Base-by-base conservation (phyloP, 2,888 invertebrate species). In the Cantharis lateralis region DNA sequence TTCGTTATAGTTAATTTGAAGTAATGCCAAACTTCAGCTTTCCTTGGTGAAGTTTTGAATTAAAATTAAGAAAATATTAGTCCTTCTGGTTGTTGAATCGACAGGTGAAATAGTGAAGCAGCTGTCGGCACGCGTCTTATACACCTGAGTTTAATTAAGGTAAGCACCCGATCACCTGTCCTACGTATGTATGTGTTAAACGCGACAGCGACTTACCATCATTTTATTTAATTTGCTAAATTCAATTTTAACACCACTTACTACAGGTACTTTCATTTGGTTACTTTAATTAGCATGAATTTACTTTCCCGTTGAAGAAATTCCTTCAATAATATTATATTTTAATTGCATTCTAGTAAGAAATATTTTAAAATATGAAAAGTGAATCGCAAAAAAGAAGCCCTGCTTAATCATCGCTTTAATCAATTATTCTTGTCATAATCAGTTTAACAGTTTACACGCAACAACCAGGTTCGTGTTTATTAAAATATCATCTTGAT, bases 131-230 rank as follows among this genome's bases (percentile, higher is more conserved):
- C 87, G 87, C 86, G 87, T 84, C 85, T 84, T 82, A 80, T 85
- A 86, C 87, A 87, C 87, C 87, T 87, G 87, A 87, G 82, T 82
- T 83, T 86, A 87, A 87, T 87, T 87, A 87, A 86, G 84, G 83
- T 84, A 83, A 84, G 83, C 84, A 83, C 82, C 80, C 81, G 80
- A 84, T 87, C 87, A 87, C 87, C 87, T 87, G 87, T 86, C 85
- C 63, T 73, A 71, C 15, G 61, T 62, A 68, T 62, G 73, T 66
- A 66, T 66, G 64, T 20, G 64, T 18, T 66, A 66, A 66, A 66
- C 20, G 64, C 64, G n/a, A 20, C 64, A 66, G 48, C 48, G 48
- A 48, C 48, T 48, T 48, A 48, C n/a, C 48, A 48, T 48, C 48
- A n/a, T 48, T 48, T 48, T 48, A 48, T 48, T 48, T 48, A 48